Base-by-base conservation (phyloP, 2,888 invertebrate species). In the Cerastis rubricosa region DNA sequence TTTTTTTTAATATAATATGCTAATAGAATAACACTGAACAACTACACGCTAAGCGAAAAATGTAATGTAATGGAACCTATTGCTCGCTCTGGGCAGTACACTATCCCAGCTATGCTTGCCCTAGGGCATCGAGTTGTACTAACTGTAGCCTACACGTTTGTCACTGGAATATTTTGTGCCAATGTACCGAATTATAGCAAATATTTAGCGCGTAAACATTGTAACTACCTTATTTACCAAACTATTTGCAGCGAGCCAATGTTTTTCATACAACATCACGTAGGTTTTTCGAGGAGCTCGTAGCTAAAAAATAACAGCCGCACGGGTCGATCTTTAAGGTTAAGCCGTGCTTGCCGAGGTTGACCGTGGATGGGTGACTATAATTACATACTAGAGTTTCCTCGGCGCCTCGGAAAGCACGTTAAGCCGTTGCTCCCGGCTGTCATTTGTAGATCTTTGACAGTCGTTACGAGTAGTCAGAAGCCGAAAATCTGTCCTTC, bases 1-100 rank as follows among this genome's bases (percentile, higher is more conserved):
- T n/a, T n/a, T 35, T 35, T 35, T 35, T 35, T 2, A 35, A 35
- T 35, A 40, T 40, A 40, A 40, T 40, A 40, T 40, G 0, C 14
- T 64, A 9, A 12, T 2, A 25, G 11, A 54, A 17, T 12, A 51
- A 43, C 22, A 72, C 2, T 29, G 0, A 45, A 3, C 8, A 9
- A 40, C 29, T 8, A 35, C 12, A 4, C 5, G 11, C 25, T 43
- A 22, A 66, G 14, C 25, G 9, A 43, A 47, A 63, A 43, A 57
- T 65, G 0, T n/a, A 66, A 66, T 51, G 14, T 6, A 59, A 59
- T 51, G 14, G 8, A 61, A 61, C 9, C 25, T 40, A 54, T 66
- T 35, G 51, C 12, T 22, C 67, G 67, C 80, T 68, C 14, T 64
- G 2, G 67, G 75, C 75, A 11, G 49, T 68, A 80, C 67, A 68